Evolutionary conservation across 2,888 invertebrate genomes (phyloP).

Genomic region (Onthophagus sagittarius): DNA sequence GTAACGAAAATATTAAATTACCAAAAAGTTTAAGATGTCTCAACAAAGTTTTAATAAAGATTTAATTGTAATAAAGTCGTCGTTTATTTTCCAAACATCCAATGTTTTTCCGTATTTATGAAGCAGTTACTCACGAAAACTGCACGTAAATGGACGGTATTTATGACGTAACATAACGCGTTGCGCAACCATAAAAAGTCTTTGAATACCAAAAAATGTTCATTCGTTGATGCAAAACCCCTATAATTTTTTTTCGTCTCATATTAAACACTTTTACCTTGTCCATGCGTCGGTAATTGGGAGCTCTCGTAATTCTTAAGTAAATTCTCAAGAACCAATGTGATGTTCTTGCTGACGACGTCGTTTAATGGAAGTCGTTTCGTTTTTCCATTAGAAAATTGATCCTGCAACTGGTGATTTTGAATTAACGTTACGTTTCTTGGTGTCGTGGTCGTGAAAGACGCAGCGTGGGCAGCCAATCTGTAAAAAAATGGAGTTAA

Average conservation of each 20-base stretch:
- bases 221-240: too few species aligned
- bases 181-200: background rate
- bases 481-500: background rate
- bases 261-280: slow-evolving; percentile 55
- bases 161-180: background rate
- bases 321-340: slow-evolving; percentile 78
- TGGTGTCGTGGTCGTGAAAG: background rate
- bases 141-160: background rate
- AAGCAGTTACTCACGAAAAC: background rate
- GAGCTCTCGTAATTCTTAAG: slow-evolving; percentile 88
- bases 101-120: background rate
- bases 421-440: background rate
- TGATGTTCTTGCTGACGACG: slow-evolving; percentile 78
- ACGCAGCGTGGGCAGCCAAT: background rate
- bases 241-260: too few species aligned
- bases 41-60: too few species aligned
- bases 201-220: background rate
- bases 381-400: slow-evolving; percentile 12
- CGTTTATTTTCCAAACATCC: too few species aligned
- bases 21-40: too few species aligned
- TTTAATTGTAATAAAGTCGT: too few species aligned
- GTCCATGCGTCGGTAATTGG: slow-evolving; percentile 82
- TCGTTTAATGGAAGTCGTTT: slow-evolving; percentile 59
- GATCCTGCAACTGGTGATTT: background rate
- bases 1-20: too few species aligned